Base-by-base conservation (phyloP, 2,113 vertebrate genomes). In the Percopsis transmontana region DNA sequence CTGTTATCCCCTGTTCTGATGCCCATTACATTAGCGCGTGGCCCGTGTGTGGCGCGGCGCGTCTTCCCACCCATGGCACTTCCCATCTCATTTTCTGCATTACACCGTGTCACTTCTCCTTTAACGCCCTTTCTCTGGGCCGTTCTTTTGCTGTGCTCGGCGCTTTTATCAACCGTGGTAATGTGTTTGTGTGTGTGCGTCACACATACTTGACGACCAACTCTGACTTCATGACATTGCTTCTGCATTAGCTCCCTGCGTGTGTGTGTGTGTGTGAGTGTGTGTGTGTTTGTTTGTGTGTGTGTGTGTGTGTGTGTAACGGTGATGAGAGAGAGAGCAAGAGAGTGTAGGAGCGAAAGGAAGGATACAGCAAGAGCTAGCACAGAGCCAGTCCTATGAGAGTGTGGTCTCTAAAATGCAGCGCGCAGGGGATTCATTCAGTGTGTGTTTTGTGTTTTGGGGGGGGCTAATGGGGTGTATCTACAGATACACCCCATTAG, bases 21-120 rank as follows among this genome's bases (percentile, higher is more conserved):
- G 63, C 69, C 82, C 56, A 50, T 81, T 68, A 62, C 66, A 76
- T 72, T 40, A 63, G 21, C 51, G 2, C 58, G 21, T 27, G 66
- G 47, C 58, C 18, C 10, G 19, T 71, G 63, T 69, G 48, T 4
- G 21, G 44, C 82, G 61, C 20, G 50, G 66, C 68, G 68, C 3
- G 66, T 23, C 47, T 11, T 6, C 40, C 19, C 15, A 47, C 51
- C 23, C 60, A 27, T 0, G n/a, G 57, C 1, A 14, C 42, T 44
- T 56, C 45, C n/a, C 15, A n/a, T 16, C 57, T 76, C 63, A 47
- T 71, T 61, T 45, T 55, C 59, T 2, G 12, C n/a, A 47, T 42
- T 40, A 19, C 42, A 14, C 42, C 51, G 39, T 61, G 57, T n/a
- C 1, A 20, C 40, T 33, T 20, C 63, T 53, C 47, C 63, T 68